Evolutionary conservation across 2,797 vertebrate genomes (phyloP).

Genomic region (Allobates femoralis): DNA sequence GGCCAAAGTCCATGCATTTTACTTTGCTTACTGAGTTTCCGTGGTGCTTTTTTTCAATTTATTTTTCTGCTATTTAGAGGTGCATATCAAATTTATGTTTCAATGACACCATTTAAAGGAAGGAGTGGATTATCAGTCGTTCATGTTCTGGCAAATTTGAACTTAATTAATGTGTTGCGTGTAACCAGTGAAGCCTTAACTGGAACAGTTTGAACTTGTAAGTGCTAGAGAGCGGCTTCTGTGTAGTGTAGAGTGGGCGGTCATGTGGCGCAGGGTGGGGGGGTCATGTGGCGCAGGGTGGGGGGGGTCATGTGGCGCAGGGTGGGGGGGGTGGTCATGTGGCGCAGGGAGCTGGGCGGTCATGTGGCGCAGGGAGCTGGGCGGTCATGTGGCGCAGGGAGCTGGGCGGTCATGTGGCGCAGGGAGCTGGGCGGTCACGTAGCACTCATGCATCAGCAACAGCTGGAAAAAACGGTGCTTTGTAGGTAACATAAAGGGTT

Average conservation of each 20-base stretch:
- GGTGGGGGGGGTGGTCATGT: too few species aligned
- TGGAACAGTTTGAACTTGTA: too few species aligned
- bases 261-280: too few species aligned
- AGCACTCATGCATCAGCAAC: background rate
- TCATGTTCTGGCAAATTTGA: constrained; percentile 1
- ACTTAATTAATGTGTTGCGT: background rate
- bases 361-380: too few species aligned
- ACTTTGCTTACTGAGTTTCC: constrained; percentile 19
- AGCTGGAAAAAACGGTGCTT: background rate
- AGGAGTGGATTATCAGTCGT: background rate
- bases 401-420: too few species aligned
- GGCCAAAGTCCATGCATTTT: constrained; percentile 52
- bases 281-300: too few species aligned
- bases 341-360: too few species aligned
- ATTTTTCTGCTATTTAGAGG: background rate
- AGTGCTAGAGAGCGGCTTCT: too few species aligned
- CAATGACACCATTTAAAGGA: constrained; percentile 23
- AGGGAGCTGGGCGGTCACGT: too few species aligned
- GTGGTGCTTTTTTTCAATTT: constrained; percentile 4
- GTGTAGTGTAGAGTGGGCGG: too few species aligned
- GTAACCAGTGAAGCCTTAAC: constrained; percentile 41
- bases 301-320: too few species aligned
- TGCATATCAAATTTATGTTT: constrained; percentile 44
- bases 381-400: too few species aligned
- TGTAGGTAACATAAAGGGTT: background rate